Evolutionary conservation across 2,888 invertebrate genomes (phyloP), one percentile per base, ranked within the genome.

Genomic region (Aphodius granarius): DNA sequence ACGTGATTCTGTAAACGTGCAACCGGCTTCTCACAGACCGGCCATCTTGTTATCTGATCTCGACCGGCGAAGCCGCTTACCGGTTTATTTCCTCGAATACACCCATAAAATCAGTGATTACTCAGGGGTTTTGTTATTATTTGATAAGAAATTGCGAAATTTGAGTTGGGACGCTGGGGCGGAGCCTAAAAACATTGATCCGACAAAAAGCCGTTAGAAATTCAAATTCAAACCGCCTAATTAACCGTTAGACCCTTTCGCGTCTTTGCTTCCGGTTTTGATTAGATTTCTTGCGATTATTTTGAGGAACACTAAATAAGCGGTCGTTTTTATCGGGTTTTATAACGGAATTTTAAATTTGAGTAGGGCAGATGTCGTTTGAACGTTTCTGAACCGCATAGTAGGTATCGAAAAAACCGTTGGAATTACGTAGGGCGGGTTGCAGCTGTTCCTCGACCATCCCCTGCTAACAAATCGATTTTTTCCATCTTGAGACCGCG

Each of bases 21-120:
- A 18, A 68, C 15, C 13, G 70, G 74, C 74, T 63, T 65, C 22
- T 15, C 13, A 16, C n/a, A n/a, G n/a, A n/a, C 68, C 72, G 62
- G 75, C 75, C 75, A 75, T 75, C 18, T 75, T 75, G 75, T 73
- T 17, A 6, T 68, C 16, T 20, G 19, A 66, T 65, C 43, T 43
- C 43, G 43, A 16, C 65, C 18, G 65, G 65, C n/a, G n/a, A 5
- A 18, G 6, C 18, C 16, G 65, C n/a, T 65, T 65, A 15, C n/a
- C 17, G 65, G 16, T 18, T 65, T 65, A 9, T 18, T n/a, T 18
- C n/a, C 65, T 1, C 18, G 2, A 18, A 18, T 65, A 15, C 0
- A 15, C 6, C 2, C 9, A 13, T 13, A 3, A 65, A 18, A 65
- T 18, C 65, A n/a, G 3, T 65, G 3, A 65, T 43, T 43, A 2